Evolutionary conservation across 1,140 invertebrate genomes (phyloP).

Genomic region (Holcopasites calliopsidis): DNA sequence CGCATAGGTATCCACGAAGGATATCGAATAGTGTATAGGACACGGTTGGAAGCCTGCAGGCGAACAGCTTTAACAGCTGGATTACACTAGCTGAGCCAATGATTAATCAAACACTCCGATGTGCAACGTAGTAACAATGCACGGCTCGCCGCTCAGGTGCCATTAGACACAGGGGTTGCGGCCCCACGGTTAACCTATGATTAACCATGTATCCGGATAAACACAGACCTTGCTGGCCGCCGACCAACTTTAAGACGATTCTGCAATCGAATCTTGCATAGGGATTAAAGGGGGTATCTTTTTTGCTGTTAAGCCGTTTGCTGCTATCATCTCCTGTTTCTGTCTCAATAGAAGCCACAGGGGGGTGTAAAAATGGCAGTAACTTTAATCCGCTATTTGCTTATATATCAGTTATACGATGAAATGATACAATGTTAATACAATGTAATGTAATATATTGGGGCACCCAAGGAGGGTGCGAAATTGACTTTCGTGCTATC

Average conservation of each 20-base stretch:
- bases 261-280: slow-evolving; percentile 30
- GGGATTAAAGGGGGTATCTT: slow-evolving; percentile 35
- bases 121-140: slow-evolving; percentile 65
- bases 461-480: too few relatives aligned
- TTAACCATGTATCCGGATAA: slow-evolving; percentile 65
- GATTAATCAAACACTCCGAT: slow-evolving; percentile 70
- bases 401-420: too few relatives aligned
- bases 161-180: slow-evolving; percentile 64
- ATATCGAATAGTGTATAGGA: not conserved
- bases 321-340: too few relatives aligned
- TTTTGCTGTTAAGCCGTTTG: not conserved
- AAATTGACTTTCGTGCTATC: too few relatives aligned
- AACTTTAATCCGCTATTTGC: too few relatives aligned
- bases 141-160: slow-evolving; percentile 59
- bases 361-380: too few relatives aligned
- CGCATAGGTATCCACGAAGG: not conserved
- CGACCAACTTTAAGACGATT: slow-evolving; percentile 53
- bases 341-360: too few relatives aligned
- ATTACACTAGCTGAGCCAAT: slow-evolving; percentile 66
- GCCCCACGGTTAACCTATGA: slow-evolving; percentile 63
- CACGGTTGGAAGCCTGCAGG: slow-evolving; percentile 33
- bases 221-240: slow-evolving; percentile 44
- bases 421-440: too few relatives aligned
- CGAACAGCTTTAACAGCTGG: slow-evolving; percentile 62
- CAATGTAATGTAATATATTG: too few relatives aligned